A percentile compares a stretch with the other conserved stretches of the same genome.
These are phyloP conservation scores for Leptinotarsa peninsularis DNA, from an alignment of 2,888 invertebrate species.

Conservation along the genomic window DNA sequence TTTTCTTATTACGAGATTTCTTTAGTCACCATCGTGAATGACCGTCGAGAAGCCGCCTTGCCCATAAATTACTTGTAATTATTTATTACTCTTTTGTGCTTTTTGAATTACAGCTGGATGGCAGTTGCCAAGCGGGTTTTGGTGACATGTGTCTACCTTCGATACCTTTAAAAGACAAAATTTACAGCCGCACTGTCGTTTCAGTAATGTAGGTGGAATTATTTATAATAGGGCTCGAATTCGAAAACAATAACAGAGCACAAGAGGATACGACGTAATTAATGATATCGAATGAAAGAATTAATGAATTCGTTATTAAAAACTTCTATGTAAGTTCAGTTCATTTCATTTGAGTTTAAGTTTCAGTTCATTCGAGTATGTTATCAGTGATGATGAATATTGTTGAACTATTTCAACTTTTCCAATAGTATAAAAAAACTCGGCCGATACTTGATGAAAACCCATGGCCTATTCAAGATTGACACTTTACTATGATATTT, in stretches of 20 bases:
- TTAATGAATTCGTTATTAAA: too few relatives aligned
- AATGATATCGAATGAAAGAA: slow-evolving; percentile 7
- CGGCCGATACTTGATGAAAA: too few relatives aligned
- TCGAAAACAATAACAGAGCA: slow-evolving; percentile 7
- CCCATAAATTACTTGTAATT: slow-evolving; percentile 53
- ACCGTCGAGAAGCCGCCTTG: slow-evolving; percentile 44
- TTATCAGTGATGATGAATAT: too few relatives aligned
- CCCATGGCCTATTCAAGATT: too few relatives aligned
- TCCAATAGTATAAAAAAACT: too few relatives aligned
- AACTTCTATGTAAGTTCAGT: too few relatives aligned
- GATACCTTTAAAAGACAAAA: slow-evolving; percentile 38
- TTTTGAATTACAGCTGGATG: slow-evolving; percentile 51
- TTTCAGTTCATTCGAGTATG: too few relatives aligned
- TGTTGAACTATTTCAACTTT: too few relatives aligned
- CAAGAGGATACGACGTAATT: slow-evolving; percentile 13
- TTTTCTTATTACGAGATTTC: slow-evolving; percentile 43
- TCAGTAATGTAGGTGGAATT: slow-evolving; percentile 27
- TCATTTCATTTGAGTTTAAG: too few relatives aligned
- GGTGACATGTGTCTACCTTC: slow-evolving; percentile 50
- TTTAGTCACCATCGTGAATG: slow-evolving; percentile 43
- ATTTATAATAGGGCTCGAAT: slow-evolving; percentile 23
- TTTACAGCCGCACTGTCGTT: slow-evolving; percentile 30
- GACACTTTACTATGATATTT: too few relatives aligned
- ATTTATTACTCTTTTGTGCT: slow-evolving; percentile 55
- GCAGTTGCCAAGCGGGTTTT: slow-evolving; percentile 49